These are phyloP conservation scores for Myotis pilosus DNA, from an alignment of 2,797 vertebrate genomes.

Conservation along the genomic window DNA sequence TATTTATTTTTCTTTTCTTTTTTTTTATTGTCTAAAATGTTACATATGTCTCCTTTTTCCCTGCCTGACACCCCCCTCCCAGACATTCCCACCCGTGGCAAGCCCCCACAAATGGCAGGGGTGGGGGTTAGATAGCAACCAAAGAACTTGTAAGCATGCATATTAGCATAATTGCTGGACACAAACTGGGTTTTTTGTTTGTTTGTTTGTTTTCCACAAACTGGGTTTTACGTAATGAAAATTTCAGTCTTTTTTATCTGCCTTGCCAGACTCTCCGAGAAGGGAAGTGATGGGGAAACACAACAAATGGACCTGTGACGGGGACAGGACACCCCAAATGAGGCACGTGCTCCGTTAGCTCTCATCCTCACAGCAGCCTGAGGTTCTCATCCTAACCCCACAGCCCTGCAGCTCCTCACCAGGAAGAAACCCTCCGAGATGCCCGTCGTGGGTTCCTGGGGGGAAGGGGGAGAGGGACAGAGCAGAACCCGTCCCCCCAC, in stretches of 20 bases:
- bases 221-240: not conserved
- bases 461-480: not conserved
- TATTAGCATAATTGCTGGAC: too few species aligned
- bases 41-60: too few species aligned
- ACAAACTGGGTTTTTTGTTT: not conserved
- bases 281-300: too few species aligned
- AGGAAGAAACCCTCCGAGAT: accelerated
- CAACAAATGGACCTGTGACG: not conserved
- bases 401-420: accelerated
- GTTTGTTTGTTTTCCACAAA: too few species aligned
- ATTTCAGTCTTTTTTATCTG: not conserved
- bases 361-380: not conserved
- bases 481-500: accelerated
- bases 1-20: too few species aligned
- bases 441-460: not conserved
- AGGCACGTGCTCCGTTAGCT: accelerated
- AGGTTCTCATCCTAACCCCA: too few species aligned
- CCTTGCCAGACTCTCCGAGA: not conserved
- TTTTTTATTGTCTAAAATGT: too few species aligned
- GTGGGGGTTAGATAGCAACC: too few species aligned
- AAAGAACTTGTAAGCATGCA: too few species aligned
- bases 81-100: too few species aligned
- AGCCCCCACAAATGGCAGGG: too few species aligned
- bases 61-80: too few species aligned
- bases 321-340: accelerated